A percentile compares a stretch with the other conserved stretches of the same genome.
Conservation (phyloP, 2,888 invertebrate genomes). For the Phaonia tiefii region DNA sequence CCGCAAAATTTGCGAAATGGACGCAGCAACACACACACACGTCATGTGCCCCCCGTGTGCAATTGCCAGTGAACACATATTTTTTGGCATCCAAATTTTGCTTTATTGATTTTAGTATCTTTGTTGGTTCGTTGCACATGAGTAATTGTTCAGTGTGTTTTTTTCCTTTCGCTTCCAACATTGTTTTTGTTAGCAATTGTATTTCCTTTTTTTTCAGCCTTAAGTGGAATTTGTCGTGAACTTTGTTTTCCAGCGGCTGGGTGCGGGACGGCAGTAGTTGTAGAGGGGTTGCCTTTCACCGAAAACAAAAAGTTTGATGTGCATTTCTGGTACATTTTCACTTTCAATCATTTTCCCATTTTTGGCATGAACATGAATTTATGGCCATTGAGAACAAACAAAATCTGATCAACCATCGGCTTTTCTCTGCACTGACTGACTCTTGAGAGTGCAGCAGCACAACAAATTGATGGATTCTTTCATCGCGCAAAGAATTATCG, state of each 20-base stretch:
- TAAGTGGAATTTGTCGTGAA: neutral
- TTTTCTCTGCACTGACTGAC: too few relatives aligned
- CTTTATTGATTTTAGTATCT: slow-evolving; percentile 18
- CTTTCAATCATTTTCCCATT: too few relatives aligned
- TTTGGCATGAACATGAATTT: neutral
- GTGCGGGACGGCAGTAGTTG: too few relatives aligned
- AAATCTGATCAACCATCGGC: too few relatives aligned
- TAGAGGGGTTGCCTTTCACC: too few relatives aligned
- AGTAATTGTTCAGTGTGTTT: neutral
- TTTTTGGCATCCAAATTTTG: slow-evolving; percentile 4
- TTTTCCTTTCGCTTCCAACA: neutral
- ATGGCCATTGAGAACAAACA: neutral
- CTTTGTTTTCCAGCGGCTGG: neutral
- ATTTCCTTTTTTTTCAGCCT: neutral
- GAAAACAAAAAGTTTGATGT: neutral
- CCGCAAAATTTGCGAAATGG: too few relatives aligned
- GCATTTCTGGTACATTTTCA: neutral
- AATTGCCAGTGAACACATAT: too few relatives aligned
- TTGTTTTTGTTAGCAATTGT: too few relatives aligned
- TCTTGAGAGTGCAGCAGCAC: too few relatives aligned
- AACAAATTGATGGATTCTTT: slow-evolving; percentile 8
- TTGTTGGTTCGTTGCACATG: neutral
- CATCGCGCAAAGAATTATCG: neutral
- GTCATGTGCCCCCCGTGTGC: neutral
- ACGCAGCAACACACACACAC: too few relatives aligned